These are phyloP conservation scores for Catotricha subobsoleta DNA, from an alignment of 2,888 invertebrate genomes.

Conservation along the genomic window DNA sequence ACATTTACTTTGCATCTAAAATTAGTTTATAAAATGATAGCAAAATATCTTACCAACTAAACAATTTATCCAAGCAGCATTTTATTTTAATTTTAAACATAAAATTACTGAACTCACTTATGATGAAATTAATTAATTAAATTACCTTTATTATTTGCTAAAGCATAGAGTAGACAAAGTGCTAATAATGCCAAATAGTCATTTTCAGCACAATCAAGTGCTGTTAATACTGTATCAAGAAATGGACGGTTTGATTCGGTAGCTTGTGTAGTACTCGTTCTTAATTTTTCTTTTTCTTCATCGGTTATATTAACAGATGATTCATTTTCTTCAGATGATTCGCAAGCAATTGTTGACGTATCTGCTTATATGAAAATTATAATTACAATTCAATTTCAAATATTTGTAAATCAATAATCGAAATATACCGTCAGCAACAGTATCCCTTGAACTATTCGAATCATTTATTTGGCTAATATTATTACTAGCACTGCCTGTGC, in stretches of 20 bases:
- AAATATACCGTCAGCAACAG: no score
- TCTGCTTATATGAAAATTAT: constrained; percentile 38
- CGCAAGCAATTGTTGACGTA: constrained; percentile 11
- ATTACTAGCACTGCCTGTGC: neutral
- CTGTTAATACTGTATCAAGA: constrained; percentile 71
- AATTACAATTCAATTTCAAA: no score
- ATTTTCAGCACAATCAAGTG: constrained; percentile 77
- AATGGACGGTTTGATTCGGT: constrained; percentile 37
- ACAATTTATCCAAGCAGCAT: neutral
- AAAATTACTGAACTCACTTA: constrained; percentile 6
- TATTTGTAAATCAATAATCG: no score
- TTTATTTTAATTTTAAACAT: no score
- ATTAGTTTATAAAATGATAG: no score
- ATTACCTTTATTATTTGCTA: constrained; percentile 85
- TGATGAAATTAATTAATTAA: constrained; percentile 6
- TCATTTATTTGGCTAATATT: neutral
- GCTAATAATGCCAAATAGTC: constrained; percentile 88
- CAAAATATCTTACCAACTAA: constrained; percentile 1
- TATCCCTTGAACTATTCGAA: neutral
- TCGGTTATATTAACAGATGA: constrained; percentile 63
- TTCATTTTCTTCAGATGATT: constrained; percentile 5
- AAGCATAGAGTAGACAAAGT: constrained; percentile 78
- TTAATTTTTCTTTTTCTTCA: constrained; percentile 67
- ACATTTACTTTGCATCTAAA: no score
- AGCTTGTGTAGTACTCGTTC: constrained; percentile 13